Evolutionary conservation across 2,888 invertebrate species (phyloP).

Genomic region (Phengaris alcon): DNA sequence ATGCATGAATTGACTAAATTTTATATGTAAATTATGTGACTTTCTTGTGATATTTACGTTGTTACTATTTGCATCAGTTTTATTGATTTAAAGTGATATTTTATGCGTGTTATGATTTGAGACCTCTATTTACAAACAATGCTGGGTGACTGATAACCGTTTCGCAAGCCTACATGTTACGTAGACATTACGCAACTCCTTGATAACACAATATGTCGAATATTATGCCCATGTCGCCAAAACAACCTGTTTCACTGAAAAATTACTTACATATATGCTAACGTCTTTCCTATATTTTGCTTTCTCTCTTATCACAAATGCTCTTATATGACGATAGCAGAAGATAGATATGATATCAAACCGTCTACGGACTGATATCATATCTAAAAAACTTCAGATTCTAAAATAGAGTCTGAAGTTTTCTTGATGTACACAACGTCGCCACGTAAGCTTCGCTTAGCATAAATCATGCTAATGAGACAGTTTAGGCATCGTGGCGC

Average conservation of each 20-base stretch:
- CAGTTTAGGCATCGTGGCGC: conserved; percentile 5
- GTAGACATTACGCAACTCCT: not conserved
- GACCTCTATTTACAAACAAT: not conserved
- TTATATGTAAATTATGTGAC: conserved; percentile 5
- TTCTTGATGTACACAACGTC: not conserved
- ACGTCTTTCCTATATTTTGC: too few species aligned
- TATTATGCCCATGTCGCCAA: not conserved
- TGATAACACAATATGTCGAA: not conserved
- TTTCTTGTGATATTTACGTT: conserved; percentile 7
- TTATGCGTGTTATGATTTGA: not conserved
- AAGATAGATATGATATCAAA: too few species aligned
- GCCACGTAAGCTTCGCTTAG: not conserved
- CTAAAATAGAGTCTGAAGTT: not conserved
- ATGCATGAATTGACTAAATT: conserved; percentile 21
- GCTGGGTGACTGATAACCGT: not conserved
- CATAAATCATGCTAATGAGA: not conserved
- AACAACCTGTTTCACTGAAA: too few species aligned
- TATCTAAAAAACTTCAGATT: too few species aligned
- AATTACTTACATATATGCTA: too few species aligned
- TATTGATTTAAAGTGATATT: not conserved
- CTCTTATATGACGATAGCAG: too few species aligned
- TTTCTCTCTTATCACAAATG: too few species aligned
- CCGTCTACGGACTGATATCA: too few species aligned
- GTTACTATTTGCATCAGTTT: not conserved
- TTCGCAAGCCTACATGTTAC: not conserved